Base-by-base conservation (phyloP, 1,140 invertebrate genomes). In the Neuroterus valhalla region DNA sequence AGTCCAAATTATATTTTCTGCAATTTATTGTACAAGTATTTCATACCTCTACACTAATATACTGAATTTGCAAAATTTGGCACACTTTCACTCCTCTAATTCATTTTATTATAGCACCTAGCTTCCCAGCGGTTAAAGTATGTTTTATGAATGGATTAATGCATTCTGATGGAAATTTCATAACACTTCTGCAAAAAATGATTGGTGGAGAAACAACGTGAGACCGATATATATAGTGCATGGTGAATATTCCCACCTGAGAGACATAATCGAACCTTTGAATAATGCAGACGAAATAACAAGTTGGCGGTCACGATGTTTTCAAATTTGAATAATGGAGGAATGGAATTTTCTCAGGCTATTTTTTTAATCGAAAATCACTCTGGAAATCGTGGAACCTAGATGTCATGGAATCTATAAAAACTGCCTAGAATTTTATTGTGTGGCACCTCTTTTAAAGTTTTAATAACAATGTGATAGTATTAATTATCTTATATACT, bases 321-420 rank as follows among this genome's bases (percentile, higher is more conserved):
- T 14, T 62, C 23, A 62, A 62, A 62, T 62, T 62, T 62, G 55
- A 62, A 62, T 62, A 62, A 62, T 31, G 55, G 23, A 14, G 12
- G 14, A 62, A 38, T 8, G 23, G 26, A 31, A 55, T 62, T 62
- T 62, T 26, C n/a, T 23, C 23, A 62, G 23, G 21, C 23, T 14
- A 26, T 62, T 62, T 62, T 62, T 38, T 3, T 12, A 2, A 52
- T 11, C 2, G 12, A 26, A 52, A 52, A 11, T 52, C 21, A 21
- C 6, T 3, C 50, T 52, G 8, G 2, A 52, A 52, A 52, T 52
- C 12, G 17, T 14, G 12, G 5, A 8, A 38, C n/a, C n/a, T n/a
- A n/a, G n/a, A n/a, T n/a, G n/a, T n/a, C n/a, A n/a, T n/a, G n/a
- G n/a, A n/a, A n/a, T n/a, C n/a, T n/a, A n/a, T n/a, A n/a, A n/a